Conservation (phyloP, 2,888 invertebrate species). For the Philereme transversata region DNA sequence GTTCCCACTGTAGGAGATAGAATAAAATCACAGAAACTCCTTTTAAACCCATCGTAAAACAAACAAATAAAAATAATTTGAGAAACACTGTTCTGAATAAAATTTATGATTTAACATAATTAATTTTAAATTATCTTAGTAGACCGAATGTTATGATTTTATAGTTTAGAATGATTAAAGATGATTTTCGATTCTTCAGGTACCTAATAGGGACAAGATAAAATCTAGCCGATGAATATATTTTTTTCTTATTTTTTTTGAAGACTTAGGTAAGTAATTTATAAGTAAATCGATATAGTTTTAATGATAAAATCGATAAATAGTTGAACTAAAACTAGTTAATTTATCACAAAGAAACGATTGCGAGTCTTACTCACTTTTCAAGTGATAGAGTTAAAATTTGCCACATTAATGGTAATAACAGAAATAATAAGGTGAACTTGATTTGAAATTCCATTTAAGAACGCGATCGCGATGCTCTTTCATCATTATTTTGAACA, state of each 20-base stretch:
- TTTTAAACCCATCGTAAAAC: conserved; percentile 53
- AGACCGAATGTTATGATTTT: conserved; percentile 39
- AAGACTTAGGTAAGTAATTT: conserved; percentile 14
- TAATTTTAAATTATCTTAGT: conserved; percentile 43
- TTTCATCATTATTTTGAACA: conserved; percentile 27
- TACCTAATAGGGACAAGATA: conserved; percentile 74
- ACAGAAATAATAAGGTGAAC: conserved; percentile 27
- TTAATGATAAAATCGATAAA: conserved; percentile 31
- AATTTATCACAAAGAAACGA: conserved; percentile 45
- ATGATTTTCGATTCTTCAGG: conserved; percentile 68
- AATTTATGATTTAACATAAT: conserved; percentile 49
- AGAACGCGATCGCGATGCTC: conserved; percentile 26
- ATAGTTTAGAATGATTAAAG: conserved; percentile 29
- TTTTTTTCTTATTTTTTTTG: conserved; percentile 36
- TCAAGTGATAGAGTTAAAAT: conserved; percentile 39
- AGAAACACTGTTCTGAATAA: conserved; percentile 77
- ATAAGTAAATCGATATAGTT: conserved; percentile 31
- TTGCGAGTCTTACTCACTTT: conserved; percentile 41
- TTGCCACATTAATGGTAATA: conserved; percentile 32
- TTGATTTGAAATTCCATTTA: conserved; percentile 20
- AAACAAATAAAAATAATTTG: conserved; percentile 65
- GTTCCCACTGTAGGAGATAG: conserved; percentile 46
- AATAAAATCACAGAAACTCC: conserved; percentile 70
- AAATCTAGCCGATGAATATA: conserved; percentile 43
- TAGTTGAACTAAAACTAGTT: conserved; percentile 39